Conservation (phyloP, 2,888 invertebrate genomes). For the Sarcophaga rosellei region DNA sequence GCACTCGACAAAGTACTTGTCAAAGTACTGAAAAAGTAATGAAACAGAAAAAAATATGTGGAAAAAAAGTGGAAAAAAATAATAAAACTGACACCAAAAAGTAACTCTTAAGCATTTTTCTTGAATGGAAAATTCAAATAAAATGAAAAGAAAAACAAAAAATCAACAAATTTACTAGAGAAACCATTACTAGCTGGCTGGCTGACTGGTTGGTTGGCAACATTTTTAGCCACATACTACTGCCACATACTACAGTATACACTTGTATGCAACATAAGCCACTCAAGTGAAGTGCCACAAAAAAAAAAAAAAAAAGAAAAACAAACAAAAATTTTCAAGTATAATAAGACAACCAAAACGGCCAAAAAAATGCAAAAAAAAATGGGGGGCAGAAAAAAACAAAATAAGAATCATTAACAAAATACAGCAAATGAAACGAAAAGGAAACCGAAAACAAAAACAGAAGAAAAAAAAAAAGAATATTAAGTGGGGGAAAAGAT, state of each 20-base stretch:
- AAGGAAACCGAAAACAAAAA: slow-evolving; percentile 44
- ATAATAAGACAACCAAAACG: slow-evolving; percentile 44
- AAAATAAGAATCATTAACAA: slow-evolving; percentile 61
- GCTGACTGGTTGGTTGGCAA: not conserved
- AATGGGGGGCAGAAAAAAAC: slow-evolving; percentile 27
- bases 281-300: slow-evolving; percentile 64
- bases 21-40: slow-evolving; percentile 53
- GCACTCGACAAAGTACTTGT: slow-evolving; percentile 61
- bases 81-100: slow-evolving; percentile 66
- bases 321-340: slow-evolving; percentile 46
- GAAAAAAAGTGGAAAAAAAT: slow-evolving; percentile 26
- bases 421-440: slow-evolving; percentile 39
- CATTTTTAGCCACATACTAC: not conserved
- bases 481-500: slow-evolving; percentile 32
- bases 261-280: slow-evolving; percentile 60
- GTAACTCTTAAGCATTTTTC: slow-evolving; percentile 67
- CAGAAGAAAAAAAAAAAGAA: slow-evolving; percentile 9
- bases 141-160: slow-evolving; percentile 15
- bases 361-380: slow-evolving; percentile 60
- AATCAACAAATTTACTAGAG: slow-evolving; percentile 48
- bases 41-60: not conserved
- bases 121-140: slow-evolving; percentile 49
- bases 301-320: slow-evolving; percentile 54
- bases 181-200: slow-evolving; percentile 34
- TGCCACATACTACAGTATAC: slow-evolving; percentile 14